Base-by-base conservation (phyloP, 2,797 vertebrate genomes). In the Coracias cyanogaster region DNA sequence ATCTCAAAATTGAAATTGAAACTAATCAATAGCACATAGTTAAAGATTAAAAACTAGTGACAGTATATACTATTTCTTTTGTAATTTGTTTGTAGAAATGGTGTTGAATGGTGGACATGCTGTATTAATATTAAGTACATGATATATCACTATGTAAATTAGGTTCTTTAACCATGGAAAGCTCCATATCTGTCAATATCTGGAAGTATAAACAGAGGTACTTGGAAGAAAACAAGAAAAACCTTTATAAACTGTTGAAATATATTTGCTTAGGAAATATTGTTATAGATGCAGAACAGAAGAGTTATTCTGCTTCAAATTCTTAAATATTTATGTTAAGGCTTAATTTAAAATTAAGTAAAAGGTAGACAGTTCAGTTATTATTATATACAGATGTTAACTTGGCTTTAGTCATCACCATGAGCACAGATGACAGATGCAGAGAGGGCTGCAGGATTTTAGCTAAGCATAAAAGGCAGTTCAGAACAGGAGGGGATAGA, bases 321-420 rank as follows among this genome's bases (percentile, higher is more conserved):
- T 61, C 51, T 49, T 72, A 19, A 86, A 17, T 78, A 39, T 73
- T 62, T 72, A 71, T 82, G 82, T 89, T 71, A 83, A 82, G 45
- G 46, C 37, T 67, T 67, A 35, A 69, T 69, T 84, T 79, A 48
- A 84, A 92, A 79, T 48, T n/a, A n/a, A n/a, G 5, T 64, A n/a
- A 37, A 61, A 83, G 24, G 15, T 33, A 74, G 33, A 29, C 10
- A 35, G 45, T 81, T 83, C 33, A 43, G 7, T 73, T 80, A 6
- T 49, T 82, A 6, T n/a, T 85, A 15, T 20, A 9, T 21, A 24
- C 16, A 14, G 29, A 28, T 77, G 82, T 85, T 83, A 61, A 61
- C 33, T 82, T 93, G 39, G 7, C 46, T 91, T 70, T 72, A 72
- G n/a, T 82, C 28, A 48, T 57, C 43, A 12, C 46, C 33, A 4